Percentiles rank a stretch among this genome's conserved stretches.
Conservation (phyloP, 2,113 vertebrate genomes). For the Pseudopipra pipra region DNA sequence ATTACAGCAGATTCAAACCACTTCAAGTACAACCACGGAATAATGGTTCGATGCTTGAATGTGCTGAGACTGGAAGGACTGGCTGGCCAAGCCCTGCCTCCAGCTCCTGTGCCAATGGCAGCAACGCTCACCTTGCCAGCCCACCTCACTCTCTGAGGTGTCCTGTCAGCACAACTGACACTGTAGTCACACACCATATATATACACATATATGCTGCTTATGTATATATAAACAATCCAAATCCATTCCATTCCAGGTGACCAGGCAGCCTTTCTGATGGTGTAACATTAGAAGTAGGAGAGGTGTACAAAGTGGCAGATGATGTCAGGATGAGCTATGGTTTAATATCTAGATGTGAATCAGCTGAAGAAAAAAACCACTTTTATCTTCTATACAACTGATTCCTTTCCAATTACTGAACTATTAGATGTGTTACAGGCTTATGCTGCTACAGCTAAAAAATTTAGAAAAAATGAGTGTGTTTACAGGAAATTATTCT, state of each 20-base stretch:
- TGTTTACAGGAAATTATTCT: background rate
- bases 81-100: background rate
- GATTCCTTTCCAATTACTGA: background rate
- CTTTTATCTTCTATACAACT: background rate
- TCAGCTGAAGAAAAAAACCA: background rate
- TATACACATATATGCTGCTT: background rate
- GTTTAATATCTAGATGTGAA: background rate
- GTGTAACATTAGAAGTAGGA: background rate
- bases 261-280: background rate
- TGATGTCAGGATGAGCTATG: background rate
- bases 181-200: background rate
- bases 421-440: background rate
- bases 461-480: accelerated
- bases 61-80: background rate
- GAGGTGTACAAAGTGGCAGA: background rate
- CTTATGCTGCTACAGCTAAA: background rate
- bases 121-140: background rate
- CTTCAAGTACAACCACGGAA: background rate
- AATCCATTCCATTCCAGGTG: background rate
- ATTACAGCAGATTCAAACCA: background rate
- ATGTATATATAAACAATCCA: background rate
- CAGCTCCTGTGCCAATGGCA: background rate
- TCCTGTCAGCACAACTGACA: background rate
- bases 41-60: background rate
- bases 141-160: background rate